Base-by-base conservation (phyloP, 2,113 vertebrate species). In the Saguinus midas region DNA sequence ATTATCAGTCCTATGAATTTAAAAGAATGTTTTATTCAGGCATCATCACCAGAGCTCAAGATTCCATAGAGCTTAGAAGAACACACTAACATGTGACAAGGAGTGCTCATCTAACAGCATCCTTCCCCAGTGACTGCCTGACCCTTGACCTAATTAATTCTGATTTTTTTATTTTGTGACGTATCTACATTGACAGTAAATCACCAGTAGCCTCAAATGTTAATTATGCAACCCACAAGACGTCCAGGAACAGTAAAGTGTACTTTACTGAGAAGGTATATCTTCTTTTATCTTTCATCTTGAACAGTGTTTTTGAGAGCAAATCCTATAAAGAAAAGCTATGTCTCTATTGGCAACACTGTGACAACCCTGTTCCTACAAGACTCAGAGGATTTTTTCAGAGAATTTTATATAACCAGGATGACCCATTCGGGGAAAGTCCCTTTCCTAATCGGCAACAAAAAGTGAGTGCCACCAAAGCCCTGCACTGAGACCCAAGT, bases 1-100 rank as follows among this genome's bases (percentile, higher is more conserved):
- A 98, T 98, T 98, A 96, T 91, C 97, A 97, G 83, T 52, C 81
- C 43, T 96, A 91, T 91, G 98, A 98, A 98, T 98, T 96, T 98
- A 98, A 98, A 94, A 48, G 82, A 95, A 48, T 93, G 70, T 93
- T 98, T 87, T 82, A 97, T 82, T 97, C 97, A 96, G 97, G 81
- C 92, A 92, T 96, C 95, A 96, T 93, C 93, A 94, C 94, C 61
- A 84, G 96, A 93, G 90, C 96, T 98, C 92, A 66, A n/a, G 94
- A 75, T 43, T 3, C 20, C 88, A 73, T 8, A 72, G 86, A 96
- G 50, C 64, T 55, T 45, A 48, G 25, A 64, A 98, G 87, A 75
- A 98, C 98, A 97, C 87, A 94, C 89, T 98, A 97, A 98, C 75
- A 83, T 6, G 2, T 90, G 87, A 89, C 40, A 0, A 82, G 40